Evolutionary conservation across 1,140 invertebrate species (phyloP).

Genomic region (Ganaspis sp.): DNA sequence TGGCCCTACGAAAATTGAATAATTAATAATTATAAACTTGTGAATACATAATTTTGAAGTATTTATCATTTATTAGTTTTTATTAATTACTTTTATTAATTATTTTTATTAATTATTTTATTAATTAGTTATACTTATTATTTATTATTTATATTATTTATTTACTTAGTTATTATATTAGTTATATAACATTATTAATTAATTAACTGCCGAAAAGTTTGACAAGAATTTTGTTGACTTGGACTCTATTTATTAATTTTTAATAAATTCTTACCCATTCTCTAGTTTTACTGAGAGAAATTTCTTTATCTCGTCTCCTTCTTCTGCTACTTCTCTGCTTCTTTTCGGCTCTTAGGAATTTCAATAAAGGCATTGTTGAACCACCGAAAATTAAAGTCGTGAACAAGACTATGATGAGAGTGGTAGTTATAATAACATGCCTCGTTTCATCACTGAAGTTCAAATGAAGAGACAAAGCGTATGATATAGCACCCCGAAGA

Average conservation of each 20-base stretch:
- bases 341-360: slow-evolving; percentile 85
- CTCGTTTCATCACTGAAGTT: slow-evolving; percentile 95
- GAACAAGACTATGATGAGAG: slow-evolving; percentile 96
- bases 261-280: slow-evolving; percentile 85
- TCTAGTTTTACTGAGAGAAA: slow-evolving; percentile 96
- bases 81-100: too few relatives aligned
- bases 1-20: slow-evolving; percentile 87
- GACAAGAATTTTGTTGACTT: too few relatives aligned
- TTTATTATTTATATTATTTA: too few relatives aligned
- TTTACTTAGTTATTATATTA: too few relatives aligned
- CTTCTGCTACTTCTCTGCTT: slow-evolving; percentile 80
- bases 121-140: too few relatives aligned
- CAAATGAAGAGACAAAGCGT: slow-evolving; percentile 96
- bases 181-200: too few relatives aligned
- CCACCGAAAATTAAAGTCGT: slow-evolving; percentile 97
- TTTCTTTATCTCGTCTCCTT: slow-evolving; percentile 86
- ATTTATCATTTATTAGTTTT: too few relatives aligned
- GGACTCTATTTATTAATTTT: too few relatives aligned
- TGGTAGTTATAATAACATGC: slow-evolving; percentile 97
- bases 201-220: too few relatives aligned
- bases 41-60: too few relatives aligned
- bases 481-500: slow-evolving; percentile 97
- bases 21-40: slow-evolving; percentile 43
- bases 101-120: too few relatives aligned
- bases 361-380: slow-evolving; percentile 96